Base-by-base conservation (phyloP, 2,797 vertebrate species). In the Alca torda region DNA sequence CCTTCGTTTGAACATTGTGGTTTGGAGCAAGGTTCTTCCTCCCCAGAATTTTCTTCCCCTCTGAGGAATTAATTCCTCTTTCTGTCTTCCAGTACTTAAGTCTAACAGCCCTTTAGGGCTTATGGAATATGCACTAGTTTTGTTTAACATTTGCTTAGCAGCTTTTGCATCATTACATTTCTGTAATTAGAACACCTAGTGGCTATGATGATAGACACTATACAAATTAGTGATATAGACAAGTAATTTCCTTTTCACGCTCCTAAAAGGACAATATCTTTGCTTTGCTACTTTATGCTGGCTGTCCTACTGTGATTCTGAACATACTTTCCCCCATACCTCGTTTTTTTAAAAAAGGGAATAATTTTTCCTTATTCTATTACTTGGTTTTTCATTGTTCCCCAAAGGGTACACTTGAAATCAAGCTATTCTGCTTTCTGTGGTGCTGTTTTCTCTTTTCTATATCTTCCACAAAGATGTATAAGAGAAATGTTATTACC, bases 131-230 rank as follows among this genome's bases (percentile, higher is more conserved):
- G n/a, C 15, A 51, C 35, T 50, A n/a, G 63, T 59, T 96, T 86
- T 78, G 53, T 74, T 94, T 85, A 92, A 81, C 68, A 78, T 78
- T 91, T 90, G 25, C 53, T 84, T 89, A 92, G 91, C 54, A 85
- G 56, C 57, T 85, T 96, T 76, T 87, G 37, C 82, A 82, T 85
- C 69, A 67, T 95, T 90, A 92, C 41, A 83, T 92, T 75, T 87
- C 87, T 65, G 45, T 92, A 92, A 87, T 90, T 93, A 84, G 73
- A 93, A 77, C 82, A 95, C 54, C 61, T 92, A 78, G 54, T 85
- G 79, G 35, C 43, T 89, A 24, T 59, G 43, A 69, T 61, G 84
- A 61, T 76, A 86, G 50, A 69, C 11, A 26, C 30, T 19, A 18
- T 23, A 72, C 15, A 86, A 54, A 67, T 88, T 78, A 84, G 19